These are phyloP conservation scores for Ceratina calcarata DNA, from an alignment of 1,140 invertebrate genomes.

Conservation along the genomic window DNA sequence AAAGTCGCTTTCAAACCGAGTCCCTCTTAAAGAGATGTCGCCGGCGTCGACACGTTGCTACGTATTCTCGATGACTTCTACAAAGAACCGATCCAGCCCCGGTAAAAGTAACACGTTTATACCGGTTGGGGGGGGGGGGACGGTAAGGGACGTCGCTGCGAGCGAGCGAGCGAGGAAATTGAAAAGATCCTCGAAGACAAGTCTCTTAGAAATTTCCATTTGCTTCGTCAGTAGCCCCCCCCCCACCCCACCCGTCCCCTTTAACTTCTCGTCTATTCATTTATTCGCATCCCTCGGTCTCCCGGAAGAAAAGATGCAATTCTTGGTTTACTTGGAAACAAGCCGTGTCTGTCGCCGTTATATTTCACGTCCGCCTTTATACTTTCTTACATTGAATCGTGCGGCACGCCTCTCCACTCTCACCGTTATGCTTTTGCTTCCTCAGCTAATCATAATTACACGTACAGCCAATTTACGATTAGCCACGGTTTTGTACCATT, in stretches of 20 bases:
- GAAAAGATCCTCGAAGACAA: constrained; percentile 40
- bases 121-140: too few relatives aligned
- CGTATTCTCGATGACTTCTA: too few relatives aligned
- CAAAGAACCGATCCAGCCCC: neutral
- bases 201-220: constrained; percentile 21
- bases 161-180: constrained; percentile 30
- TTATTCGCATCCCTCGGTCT: neutral
- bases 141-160: too few relatives aligned
- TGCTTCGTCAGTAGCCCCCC: neutral
- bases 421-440: neutral
- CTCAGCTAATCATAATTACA: too few relatives aligned
- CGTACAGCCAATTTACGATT: too few relatives aligned
- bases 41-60: too few relatives aligned
- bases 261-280: constrained; percentile 23
- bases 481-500: too few relatives aligned
- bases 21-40: too few relatives aligned
- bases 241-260: neutral
- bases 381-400: neutral
- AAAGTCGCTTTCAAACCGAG: too few relatives aligned
- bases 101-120: neutral
- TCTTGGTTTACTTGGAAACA: constrained; percentile 27
- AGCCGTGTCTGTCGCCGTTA: neutral
- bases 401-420: neutral
- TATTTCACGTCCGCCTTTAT: neutral
- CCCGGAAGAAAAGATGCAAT: neutral